Base-by-base conservation (phyloP, 2,888 invertebrate species). In the Aspidiotus rigidus region DNA sequence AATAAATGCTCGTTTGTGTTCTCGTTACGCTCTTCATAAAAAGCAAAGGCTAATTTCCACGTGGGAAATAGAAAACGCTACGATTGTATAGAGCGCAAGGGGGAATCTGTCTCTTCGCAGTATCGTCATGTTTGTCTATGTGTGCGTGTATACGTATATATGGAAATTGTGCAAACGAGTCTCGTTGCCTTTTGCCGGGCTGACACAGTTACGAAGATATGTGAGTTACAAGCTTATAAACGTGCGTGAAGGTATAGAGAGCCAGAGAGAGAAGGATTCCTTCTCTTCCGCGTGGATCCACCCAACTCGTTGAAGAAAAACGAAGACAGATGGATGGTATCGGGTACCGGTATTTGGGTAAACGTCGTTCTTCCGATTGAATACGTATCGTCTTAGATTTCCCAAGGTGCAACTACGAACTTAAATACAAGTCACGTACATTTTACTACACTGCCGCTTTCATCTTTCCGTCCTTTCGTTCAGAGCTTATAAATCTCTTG, bases 351-450 rank as follows among this genome's bases (percentile, higher is more conserved):
- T 62, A 62, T 17, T 42, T 15, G 39, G 42, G 63, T 63, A 63
- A 63, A 63, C 63, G 63, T 63, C 63, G 49, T 63, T 63, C 40
- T 54, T 63, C 63, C 53, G 54, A 63, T 63, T 54, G 63, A 63
- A 63, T 63, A 63, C 63, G 63, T 63, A 63, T 49, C 63, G 63
- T 63, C 63, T 63, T 63, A 53, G 63, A 63, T 63, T 63, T 63
- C 63, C 63, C 63, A 63, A 63, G 63, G 63, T 63, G 63, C 63
- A 54, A 63, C 63, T 63, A 63, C 63, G 28, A 63, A 63, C 63
- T 63, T 63, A 63, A 63, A 63, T 63, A 63, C 63, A 63, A 63
- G 63, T 63, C 63, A 63, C 63, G 63, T 63, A 53, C 63, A 63
- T 54, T 54, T 63, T 49, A 49, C 54, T 63, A 53, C 53, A 63